These are phyloP conservation scores for Conomelus anceps DNA, from an alignment of 2,888 invertebrate genomes.

Conservation along the genomic window DNA sequence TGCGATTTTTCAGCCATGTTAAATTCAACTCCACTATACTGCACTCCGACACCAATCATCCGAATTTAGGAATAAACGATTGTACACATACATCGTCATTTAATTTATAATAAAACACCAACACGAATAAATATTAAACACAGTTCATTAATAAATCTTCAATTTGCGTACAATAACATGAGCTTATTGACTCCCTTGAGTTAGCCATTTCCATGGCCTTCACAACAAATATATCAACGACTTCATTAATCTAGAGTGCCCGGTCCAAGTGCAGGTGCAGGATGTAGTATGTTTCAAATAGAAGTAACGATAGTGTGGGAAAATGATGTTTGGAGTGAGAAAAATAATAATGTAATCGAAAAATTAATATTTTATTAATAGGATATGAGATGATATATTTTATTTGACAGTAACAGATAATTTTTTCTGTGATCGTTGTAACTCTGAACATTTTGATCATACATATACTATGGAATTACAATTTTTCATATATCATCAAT, in stretches of 20 bases:
- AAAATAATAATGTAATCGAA: too few relatives aligned
- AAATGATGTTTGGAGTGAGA: not conserved
- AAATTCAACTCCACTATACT: constrained; percentile 32
- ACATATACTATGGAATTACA: too few relatives aligned
- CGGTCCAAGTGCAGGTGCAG: not conserved
- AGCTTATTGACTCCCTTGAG: not conserved
- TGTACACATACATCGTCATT: not conserved
- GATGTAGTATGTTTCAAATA: not conserved
- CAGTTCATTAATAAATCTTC: constrained; percentile 5
- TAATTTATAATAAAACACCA: not conserved
- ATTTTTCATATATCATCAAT: too few relatives aligned
- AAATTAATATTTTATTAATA: too few relatives aligned
- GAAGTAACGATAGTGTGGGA: not conserved
- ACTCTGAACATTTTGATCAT: too few relatives aligned
- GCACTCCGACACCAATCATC: not conserved
- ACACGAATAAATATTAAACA: not conserved
- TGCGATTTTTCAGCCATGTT: constrained; percentile 59
- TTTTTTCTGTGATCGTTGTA: too few relatives aligned
- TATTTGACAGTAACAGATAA: too few relatives aligned
- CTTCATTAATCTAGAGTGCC: not conserved
- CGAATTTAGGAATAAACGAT: not conserved
- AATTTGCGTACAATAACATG: not conserved
- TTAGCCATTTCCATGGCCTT: constrained; percentile 10
- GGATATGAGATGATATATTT: too few relatives aligned
- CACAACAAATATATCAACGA: not conserved